Conservation (phyloP, 2,113 vertebrate species). For the Centropristis striata region DNA sequence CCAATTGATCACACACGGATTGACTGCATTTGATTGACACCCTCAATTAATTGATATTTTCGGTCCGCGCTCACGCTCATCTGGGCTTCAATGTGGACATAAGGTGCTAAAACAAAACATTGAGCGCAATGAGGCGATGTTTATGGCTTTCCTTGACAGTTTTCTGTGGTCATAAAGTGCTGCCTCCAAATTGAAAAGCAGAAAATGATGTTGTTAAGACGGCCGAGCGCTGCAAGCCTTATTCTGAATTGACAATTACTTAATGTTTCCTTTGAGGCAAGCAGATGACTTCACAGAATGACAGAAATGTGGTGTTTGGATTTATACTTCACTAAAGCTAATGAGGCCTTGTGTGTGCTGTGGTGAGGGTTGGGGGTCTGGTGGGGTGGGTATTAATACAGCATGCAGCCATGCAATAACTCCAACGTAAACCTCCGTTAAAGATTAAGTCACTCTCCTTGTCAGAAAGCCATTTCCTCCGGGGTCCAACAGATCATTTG, state of each 20-base stretch:
- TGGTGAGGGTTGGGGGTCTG: neutral
- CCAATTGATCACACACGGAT: constrained; percentile 37
- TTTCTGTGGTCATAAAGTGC: constrained; percentile 50
- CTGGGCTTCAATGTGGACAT: constrained; percentile 31
- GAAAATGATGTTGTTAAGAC: constrained; percentile 60
- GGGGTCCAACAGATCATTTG: constrained; percentile 54
- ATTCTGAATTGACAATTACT: constrained; percentile 52
- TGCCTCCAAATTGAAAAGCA: constrained; percentile 67
- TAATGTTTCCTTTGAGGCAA: constrained; percentile 62
- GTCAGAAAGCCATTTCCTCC: constrained; percentile 46
- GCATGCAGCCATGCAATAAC: neutral
- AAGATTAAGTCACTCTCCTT: constrained; percentile 23
- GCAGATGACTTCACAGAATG: constrained; percentile 47
- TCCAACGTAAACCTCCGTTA: neutral
- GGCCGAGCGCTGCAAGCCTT: neutral
- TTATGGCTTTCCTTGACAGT: constrained; percentile 55
- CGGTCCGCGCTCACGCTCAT: neutral
- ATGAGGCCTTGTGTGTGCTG: constrained; percentile 30
- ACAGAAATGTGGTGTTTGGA: neutral
- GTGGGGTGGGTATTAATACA: neutral
- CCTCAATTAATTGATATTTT: constrained; percentile 43
- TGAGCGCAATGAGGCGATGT: constrained; percentile 53
- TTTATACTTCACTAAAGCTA: constrained; percentile 38
- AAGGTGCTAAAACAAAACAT: constrained; percentile 56
- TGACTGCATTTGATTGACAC: constrained; percentile 42